These are phyloP conservation scores for Globicephala melas DNA, from an alignment of 2,113 vertebrate genomes.

Conservation along the genomic window DNA sequence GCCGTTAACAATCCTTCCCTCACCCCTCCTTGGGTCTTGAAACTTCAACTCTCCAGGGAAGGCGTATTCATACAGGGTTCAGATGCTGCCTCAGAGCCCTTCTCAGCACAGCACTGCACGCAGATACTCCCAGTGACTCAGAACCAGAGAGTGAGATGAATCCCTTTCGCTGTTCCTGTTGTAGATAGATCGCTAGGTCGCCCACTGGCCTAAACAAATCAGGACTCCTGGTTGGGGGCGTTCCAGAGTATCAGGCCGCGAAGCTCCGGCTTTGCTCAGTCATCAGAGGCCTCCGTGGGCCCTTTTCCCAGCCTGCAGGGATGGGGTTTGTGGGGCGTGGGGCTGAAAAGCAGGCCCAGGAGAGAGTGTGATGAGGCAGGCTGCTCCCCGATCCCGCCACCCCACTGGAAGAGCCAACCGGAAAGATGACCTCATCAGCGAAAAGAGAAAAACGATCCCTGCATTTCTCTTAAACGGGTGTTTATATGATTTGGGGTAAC, in stretches of 20 bases:
- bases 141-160: neutral
- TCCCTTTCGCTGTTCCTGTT: neutral
- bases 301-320: neutral
- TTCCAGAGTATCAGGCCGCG: neutral
- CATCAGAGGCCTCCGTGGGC: neutral
- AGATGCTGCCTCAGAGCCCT: neutral
- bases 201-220: neutral
- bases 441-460: constrained; percentile 51
- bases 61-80: neutral
- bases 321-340: neutral
- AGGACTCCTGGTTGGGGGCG: neutral
- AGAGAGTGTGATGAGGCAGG: neutral
- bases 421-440: constrained; percentile 48
- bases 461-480: constrained; percentile 43
- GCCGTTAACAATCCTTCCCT: neutral
- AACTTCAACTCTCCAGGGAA: neutral
- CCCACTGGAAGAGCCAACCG: neutral
- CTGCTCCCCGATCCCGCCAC: neutral
- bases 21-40: neutral
- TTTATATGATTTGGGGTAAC: constrained; percentile 49
- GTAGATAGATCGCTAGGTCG: neutral
- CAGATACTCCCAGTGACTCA: neutral
- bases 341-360: neutral
- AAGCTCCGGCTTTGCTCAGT: neutral
- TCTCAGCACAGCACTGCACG: neutral